Percentiles rank a stretch among this genome's conserved stretches.
Evolutionary conservation across 2,888 invertebrate genomes (phyloP).

Genomic region (Platycnemis pennipes): DNA sequence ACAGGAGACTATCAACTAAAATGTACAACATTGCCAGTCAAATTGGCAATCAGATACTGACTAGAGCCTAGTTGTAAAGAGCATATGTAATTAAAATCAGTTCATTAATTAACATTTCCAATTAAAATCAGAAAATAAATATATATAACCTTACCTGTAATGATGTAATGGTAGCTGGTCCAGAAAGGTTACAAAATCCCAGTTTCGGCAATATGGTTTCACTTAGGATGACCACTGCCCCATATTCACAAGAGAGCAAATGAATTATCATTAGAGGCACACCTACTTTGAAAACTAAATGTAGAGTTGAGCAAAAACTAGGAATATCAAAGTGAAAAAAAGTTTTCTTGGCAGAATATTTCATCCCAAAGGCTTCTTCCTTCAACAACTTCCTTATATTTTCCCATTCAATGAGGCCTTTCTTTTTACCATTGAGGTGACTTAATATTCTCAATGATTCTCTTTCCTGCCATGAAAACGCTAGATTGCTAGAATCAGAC

Average conservation of each 20-base stretch:
- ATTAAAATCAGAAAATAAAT: too few species aligned
- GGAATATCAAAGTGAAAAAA: background rate
- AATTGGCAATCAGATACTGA: too few species aligned
- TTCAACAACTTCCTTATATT: background rate
- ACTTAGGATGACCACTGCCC: background rate
- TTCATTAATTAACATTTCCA: too few species aligned
- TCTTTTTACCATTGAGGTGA: background rate
- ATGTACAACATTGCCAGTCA: too few species aligned
- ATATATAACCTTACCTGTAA: conserved; percentile 28
- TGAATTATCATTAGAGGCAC: conserved; percentile 41
- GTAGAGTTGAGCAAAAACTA: background rate
- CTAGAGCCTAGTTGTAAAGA: too few species aligned
- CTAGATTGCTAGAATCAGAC: background rate
- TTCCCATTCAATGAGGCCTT: background rate
- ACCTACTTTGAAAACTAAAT: background rate
- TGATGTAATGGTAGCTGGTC: background rate
- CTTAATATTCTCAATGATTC: background rate
- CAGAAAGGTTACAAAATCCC: conserved; percentile 7
- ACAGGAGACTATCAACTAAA: too few species aligned
- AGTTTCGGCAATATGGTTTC: background rate
- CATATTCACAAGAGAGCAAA: conserved; percentile 9
- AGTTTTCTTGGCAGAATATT: background rate
- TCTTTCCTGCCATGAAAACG: background rate
- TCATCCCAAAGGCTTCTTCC: background rate
- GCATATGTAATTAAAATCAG: too few species aligned